Conservation (phyloP, 2,888 invertebrate genomes). For the Nephrotoma appendiculata region DNA sequence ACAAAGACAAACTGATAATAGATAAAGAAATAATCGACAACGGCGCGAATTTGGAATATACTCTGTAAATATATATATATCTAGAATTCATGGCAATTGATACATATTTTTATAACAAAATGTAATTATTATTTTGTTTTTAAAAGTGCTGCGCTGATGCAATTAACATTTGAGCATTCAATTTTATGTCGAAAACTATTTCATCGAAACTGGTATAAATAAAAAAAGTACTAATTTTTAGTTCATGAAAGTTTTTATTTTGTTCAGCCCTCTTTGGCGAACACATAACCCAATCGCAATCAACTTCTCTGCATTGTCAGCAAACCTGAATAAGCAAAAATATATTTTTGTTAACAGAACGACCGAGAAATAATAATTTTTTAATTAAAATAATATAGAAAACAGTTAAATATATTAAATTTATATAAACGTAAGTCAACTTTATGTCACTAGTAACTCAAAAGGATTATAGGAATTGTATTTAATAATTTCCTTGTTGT, state of each 20-base stretch:
- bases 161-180: too few species aligned
- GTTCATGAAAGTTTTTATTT: not conserved
- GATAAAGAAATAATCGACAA: too few species aligned
- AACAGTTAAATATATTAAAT: not conserved
- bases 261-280: not conserved
- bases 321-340: not conserved
- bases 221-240: too few species aligned
- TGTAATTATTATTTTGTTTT: too few species aligned
- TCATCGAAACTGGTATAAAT: not conserved
- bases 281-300: not conserved
- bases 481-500: too few species aligned
- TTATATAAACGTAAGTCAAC: not conserved
- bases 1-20: too few species aligned
- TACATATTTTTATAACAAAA: too few species aligned
- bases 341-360: not conserved
- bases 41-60: too few species aligned
- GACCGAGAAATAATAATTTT: not conserved
- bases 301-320: not conserved
- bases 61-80: too few species aligned
- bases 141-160: too few species aligned
- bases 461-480: too few species aligned
- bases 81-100: too few species aligned
- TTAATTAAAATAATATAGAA: not conserved
- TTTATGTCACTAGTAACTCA: not conserved
- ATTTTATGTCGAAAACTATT: not conserved